Conservation (phyloP, 2,797 vertebrate species). For the Alcedo atthis region DNA sequence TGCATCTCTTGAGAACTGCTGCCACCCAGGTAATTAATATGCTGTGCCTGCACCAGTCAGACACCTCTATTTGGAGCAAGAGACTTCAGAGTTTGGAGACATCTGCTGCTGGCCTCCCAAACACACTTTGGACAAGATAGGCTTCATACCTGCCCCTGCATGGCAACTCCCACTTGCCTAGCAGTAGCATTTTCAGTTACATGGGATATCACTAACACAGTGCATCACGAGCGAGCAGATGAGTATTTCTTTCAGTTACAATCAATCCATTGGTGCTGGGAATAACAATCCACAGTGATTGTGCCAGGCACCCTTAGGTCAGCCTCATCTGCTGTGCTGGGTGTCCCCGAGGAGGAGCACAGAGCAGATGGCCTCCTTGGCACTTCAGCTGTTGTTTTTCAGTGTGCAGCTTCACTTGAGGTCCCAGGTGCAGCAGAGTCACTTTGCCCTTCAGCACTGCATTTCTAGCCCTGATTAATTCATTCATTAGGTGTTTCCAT, state of each 20-base stretch:
- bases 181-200: not conserved
- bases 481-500: not conserved
- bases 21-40: conserved; percentile 19
- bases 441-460: not conserved
- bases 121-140: not conserved
- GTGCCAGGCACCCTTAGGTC: not conserved
- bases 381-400: not conserved
- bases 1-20: not conserved
- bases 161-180: not conserved
- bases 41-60: not conserved
- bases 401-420: not conserved
- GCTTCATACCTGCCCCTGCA: not conserved
- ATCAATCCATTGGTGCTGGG: not conserved
- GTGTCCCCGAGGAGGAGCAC: not conserved
- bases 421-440: not conserved
- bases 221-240: not conserved
- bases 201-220: not conserved
- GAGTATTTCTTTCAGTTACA: not conserved
- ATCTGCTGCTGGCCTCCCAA: not conserved
- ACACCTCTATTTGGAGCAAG: not conserved
- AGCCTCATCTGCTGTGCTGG: not conserved
- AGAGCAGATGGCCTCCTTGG: not conserved
- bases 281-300: not conserved
- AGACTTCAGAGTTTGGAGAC: not conserved
- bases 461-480: not conserved